Percentiles rank a stretch among this genome's conserved stretches.
These are phyloP conservation scores for Brevipalpus yothersi DNA, from an alignment of 1,140 invertebrate genomes.

Conservation along the genomic window DNA sequence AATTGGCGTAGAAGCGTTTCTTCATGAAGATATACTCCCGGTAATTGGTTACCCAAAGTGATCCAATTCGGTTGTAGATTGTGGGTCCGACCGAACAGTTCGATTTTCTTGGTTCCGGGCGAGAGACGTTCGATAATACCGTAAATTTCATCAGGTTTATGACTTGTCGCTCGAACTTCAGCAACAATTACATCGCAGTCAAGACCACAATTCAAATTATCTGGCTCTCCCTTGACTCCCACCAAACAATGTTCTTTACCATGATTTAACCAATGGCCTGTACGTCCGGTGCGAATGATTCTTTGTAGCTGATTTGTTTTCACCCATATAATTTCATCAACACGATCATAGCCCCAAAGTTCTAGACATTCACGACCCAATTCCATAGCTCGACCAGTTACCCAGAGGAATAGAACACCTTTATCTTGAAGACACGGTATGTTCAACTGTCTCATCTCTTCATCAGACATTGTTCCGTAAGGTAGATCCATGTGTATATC, in stretches of 20 bases:
- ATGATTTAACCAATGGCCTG: constrained; percentile 94
- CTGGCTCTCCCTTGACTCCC: constrained; percentile 82
- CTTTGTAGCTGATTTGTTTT: constrained; percentile 94
- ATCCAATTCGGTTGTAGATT: constrained; percentile 98
- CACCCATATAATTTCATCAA: constrained; percentile 95
- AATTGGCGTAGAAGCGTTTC: constrained; percentile 69
- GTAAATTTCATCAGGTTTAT: constrained; percentile 96
- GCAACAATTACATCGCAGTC: constrained; percentile 96
- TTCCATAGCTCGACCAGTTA: constrained; percentile 94
- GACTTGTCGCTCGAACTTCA: constrained; percentile 85
- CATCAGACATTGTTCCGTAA: constrained; percentile 96
- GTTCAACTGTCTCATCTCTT: constrained; percentile 86
- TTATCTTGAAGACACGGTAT: constrained; percentile 77
- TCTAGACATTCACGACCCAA: constrained; percentile 72
- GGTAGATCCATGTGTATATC: constrained; percentile 96
- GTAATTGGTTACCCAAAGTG: constrained; percentile 78
- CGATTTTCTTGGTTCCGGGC: constrained; percentile 78
- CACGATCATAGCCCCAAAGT: constrained; percentile 80
- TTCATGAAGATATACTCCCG: constrained; percentile 78
- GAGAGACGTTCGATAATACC: constrained; percentile 36
- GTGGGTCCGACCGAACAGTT: constrained; percentile 85
- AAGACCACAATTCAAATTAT: constrained; percentile 57
- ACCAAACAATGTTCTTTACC: constrained; percentile 95
- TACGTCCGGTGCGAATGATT: constrained; percentile 84
- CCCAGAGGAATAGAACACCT: constrained; percentile 89